A percentile compares a stretch with the other conserved stretches of the same genome.
phyloP scores from a whole-genome alignment of 2,797 vertebrate genomes.

The Nothura maculosa region DNA sequence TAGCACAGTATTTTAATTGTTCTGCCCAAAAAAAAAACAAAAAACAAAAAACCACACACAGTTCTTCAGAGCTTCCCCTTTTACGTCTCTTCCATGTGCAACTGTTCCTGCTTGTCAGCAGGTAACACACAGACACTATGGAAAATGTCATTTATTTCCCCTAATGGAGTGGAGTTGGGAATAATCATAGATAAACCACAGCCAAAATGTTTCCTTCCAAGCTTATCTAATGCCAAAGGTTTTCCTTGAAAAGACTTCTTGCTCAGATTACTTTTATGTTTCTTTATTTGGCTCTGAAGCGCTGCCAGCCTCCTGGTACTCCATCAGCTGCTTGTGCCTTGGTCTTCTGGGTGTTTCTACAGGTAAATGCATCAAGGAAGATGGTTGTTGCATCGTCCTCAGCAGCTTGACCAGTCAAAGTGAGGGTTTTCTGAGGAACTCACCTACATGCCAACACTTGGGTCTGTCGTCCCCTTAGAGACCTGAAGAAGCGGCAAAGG shows the following conservation, averaged over 20 bases:
- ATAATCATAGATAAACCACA: neutral
- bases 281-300: neutral
- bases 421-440: neutral
- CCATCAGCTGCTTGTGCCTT: neutral
- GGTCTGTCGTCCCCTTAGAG: neutral
- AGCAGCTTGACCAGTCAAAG: neutral
- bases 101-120: neutral
- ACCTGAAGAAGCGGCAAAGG: neutral
- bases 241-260: neutral
- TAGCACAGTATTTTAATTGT: neutral
- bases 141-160: neutral
- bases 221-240: neutral
- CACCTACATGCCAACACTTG: accelerated
- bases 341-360: neutral
- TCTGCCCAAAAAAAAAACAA: neutral
- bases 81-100: accelerated
- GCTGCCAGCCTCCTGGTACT: too few species aligned
- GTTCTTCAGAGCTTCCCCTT: neutral
- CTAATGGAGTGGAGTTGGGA: neutral
- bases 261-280: neutral
- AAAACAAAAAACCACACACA: neutral
- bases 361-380: neutral
- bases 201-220: neutral
- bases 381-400: neutral
- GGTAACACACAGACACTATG: neutral